phyloP scores from a whole-genome alignment of 1,140 invertebrate species.

The Caenorhabditis elegans region DNA sequence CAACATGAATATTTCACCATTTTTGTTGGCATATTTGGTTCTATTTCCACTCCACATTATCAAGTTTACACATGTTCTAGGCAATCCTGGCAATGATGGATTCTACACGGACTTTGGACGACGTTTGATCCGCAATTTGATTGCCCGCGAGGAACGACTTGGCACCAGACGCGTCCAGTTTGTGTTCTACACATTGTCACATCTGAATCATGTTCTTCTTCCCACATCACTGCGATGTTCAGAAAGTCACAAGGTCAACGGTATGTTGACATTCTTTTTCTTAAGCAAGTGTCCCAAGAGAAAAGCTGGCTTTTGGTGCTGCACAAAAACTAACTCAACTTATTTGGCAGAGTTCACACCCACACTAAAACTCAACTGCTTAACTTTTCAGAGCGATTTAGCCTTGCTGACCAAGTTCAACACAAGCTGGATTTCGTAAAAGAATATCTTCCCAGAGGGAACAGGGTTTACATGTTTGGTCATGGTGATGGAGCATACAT shows the following conservation, averaged over 20 bases:
- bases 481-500: constrained; percentile 48
- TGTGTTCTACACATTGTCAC: constrained; percentile 49
- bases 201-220: constrained; percentile 49
- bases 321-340: too few species aligned
- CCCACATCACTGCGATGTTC: background rate
- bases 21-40: background rate
- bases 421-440: constrained; percentile 48
- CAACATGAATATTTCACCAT: too few species aligned
- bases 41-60: background rate
- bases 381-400: constrained; percentile 44
- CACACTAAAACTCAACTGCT: background rate
- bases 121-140: constrained; percentile 32
- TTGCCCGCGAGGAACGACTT: constrained; percentile 13
- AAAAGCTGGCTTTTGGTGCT: background rate
- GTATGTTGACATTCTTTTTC: background rate
- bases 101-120: constrained; percentile 47
- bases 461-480: constrained; percentile 38
- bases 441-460: constrained; percentile 30
- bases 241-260: background rate
- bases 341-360: too few species aligned
- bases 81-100: constrained; percentile 48
- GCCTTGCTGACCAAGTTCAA: constrained; percentile 41
- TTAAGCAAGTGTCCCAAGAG: background rate
- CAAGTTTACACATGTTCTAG: background rate
- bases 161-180: background rate